Evolutionary conservation across 35 echinoderm and acorn worm genomes (phyloP).

Genomic region (Ophiothrix spiculata): DNA sequence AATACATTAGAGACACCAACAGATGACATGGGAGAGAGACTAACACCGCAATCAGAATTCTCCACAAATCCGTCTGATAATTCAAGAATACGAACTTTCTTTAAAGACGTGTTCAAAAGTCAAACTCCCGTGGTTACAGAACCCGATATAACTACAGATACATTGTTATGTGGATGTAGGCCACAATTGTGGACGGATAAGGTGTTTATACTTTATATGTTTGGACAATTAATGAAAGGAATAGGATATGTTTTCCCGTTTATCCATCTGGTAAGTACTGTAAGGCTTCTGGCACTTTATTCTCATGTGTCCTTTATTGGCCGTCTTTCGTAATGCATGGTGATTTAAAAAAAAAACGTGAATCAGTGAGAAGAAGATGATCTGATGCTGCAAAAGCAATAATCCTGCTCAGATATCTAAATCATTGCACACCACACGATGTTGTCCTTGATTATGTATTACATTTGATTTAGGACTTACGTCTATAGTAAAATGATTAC

Average conservation of each 20-base stretch:
- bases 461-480: too few relatives aligned
- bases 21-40: background rate
- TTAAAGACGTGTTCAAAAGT: background rate
- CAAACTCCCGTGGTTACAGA: background rate
- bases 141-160: background rate
- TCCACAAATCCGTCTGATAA: background rate
- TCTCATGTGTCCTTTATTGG: too few relatives aligned
- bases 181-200: constrained; percentile 61
- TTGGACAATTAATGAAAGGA: constrained; percentile 79
- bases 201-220: constrained; percentile 65
- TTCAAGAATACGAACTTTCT: background rate
- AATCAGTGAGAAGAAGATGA: too few relatives aligned
- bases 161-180: background rate
- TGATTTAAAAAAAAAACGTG: too few relatives aligned
- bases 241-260: constrained; percentile 98
- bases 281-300: too few relatives aligned
- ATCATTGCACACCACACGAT: too few relatives aligned
- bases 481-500: too few relatives aligned
- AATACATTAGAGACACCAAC: constrained; percentile 4
- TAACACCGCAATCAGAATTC: background rate
- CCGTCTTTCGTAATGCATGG: too few relatives aligned
- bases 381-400: too few relatives aligned
- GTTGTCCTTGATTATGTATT: too few relatives aligned
- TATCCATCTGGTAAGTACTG: constrained; percentile 87
- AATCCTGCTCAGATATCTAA: too few relatives aligned